These are phyloP conservation scores for Sebastes matsubarae DNA, from an alignment of 2,797 vertebrate species.

Conservation along the genomic window DNA sequence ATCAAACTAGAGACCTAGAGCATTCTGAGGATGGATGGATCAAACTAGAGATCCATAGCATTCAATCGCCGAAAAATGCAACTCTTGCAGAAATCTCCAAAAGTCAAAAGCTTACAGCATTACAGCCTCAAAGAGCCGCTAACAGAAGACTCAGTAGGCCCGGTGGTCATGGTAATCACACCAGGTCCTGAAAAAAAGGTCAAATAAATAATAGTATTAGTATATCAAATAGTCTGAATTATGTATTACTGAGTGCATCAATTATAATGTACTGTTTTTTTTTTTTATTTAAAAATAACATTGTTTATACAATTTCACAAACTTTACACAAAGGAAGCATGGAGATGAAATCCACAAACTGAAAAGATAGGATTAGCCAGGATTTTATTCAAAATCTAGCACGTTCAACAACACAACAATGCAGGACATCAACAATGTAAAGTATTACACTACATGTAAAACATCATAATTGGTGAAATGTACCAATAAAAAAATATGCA, in stretches of 20 bases:
- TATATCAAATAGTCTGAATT: background rate
- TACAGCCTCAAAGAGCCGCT: too few species aligned
- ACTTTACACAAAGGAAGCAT: background rate
- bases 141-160: too few species aligned
- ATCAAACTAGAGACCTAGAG: too few species aligned
- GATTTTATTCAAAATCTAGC: slow-evolving; percentile 3
- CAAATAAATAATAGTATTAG: too few species aligned
- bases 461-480: background rate
- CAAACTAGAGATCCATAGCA: too few species aligned
- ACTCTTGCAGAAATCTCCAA: too few species aligned
- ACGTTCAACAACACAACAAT: background rate
- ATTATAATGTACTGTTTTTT: background rate
- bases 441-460: background rate
- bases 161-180: too few species aligned
- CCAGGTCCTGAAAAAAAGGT: background rate
- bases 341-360: background rate
- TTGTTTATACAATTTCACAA: background rate
- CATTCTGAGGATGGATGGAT: too few species aligned
- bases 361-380: background rate
- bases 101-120: too few species aligned
- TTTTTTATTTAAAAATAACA: background rate
- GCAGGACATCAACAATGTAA: background rate
- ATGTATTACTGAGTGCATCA: background rate
- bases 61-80: too few species aligned
- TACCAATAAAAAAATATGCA: slow-evolving; percentile 1